Percentiles rank a stretch among this genome's conserved stretches.
These are phyloP conservation scores for Pseudochirops corinnae DNA, from an alignment of 2,797 vertebrate species.

Conservation along the genomic window DNA sequence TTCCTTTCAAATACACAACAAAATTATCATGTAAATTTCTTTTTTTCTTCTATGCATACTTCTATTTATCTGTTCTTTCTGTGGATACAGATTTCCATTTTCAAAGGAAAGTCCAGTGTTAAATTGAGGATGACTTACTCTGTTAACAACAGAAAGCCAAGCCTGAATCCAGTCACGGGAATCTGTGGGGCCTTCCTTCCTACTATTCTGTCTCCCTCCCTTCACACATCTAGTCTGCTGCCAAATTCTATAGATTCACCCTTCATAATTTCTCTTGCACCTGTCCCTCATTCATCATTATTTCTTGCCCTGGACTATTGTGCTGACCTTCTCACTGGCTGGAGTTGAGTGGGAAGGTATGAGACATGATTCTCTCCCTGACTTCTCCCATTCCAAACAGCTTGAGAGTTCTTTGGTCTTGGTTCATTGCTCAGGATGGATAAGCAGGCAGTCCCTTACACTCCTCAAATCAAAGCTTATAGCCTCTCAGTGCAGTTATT, in stretches of 20 bases:
- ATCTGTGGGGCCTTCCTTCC: neutral
- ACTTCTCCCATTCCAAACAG: neutral
- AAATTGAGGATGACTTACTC: neutral
- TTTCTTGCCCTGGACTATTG: neutral
- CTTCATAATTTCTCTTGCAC: neutral
- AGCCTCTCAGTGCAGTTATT: neutral
- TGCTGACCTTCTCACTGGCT: neutral
- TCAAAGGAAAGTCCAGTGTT: neutral
- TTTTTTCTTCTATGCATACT: neutral
- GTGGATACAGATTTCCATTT: neutral
- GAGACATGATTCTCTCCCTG: neutral
- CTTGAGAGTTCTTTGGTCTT: neutral
- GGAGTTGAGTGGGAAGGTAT: neutral
- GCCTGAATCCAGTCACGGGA: neutral
- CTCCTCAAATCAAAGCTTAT: neutral
- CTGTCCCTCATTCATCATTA: neutral
- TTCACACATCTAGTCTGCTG: neutral
- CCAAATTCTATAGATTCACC: neutral
- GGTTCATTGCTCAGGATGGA: neutral
- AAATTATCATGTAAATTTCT: neutral
- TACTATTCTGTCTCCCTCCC: neutral
- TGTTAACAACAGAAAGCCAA: neutral
- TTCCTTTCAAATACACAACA: neutral
- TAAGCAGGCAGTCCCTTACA: neutral
- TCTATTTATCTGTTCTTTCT: neutral